A percentile compares a stretch with the other conserved stretches of the same genome.
Evolutionary conservation across 2,797 vertebrate genomes (phyloP).

Genomic region (Poecilia velifera): DNA sequence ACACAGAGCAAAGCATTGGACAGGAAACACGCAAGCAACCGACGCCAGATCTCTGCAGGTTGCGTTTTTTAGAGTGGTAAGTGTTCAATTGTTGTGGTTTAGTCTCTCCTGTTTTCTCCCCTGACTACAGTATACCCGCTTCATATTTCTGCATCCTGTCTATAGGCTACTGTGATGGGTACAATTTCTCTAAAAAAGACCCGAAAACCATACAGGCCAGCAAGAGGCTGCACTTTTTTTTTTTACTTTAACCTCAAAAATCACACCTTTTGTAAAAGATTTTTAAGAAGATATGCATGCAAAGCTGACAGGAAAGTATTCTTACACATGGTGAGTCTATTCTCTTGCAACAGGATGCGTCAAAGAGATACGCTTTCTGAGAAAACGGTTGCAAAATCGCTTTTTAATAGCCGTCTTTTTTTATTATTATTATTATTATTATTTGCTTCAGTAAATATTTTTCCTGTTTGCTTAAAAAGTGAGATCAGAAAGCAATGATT

Average conservation of each 20-base stretch:
- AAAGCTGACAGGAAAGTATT: constrained; percentile 44
- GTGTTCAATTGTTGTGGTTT: constrained; percentile 66
- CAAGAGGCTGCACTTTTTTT: constrained; percentile 20
- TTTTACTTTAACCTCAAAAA: constrained; percentile 50
- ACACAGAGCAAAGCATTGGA: constrained; percentile 39
- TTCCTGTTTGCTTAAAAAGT: neutral
- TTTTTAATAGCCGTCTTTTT: neutral
- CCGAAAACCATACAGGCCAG: constrained; percentile 14
- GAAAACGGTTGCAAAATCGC: neutral
- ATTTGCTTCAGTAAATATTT: neutral
- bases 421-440: neutral
- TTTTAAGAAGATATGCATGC: constrained; percentile 3
- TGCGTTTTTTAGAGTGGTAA: constrained; percentile 39
- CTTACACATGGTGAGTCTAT: constrained; percentile 20
- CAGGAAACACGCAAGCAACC: constrained; percentile 50
- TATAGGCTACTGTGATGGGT: constrained; percentile 29
- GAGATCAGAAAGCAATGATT: neutral
- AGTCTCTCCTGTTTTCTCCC: constrained; percentile 45
- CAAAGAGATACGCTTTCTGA: constrained; percentile 19
- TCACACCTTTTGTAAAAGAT: constrained; percentile 59
- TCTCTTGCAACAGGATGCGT: constrained; percentile 53
- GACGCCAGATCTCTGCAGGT: constrained; percentile 23
- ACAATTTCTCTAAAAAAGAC: constrained; percentile 14
- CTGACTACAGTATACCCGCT: constrained; percentile 44
- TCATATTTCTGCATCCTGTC: constrained; percentile 68